Evolutionary conservation across 2,888 invertebrate genomes (phyloP).

Genomic region (Cheiracanthium punctorium): DNA sequence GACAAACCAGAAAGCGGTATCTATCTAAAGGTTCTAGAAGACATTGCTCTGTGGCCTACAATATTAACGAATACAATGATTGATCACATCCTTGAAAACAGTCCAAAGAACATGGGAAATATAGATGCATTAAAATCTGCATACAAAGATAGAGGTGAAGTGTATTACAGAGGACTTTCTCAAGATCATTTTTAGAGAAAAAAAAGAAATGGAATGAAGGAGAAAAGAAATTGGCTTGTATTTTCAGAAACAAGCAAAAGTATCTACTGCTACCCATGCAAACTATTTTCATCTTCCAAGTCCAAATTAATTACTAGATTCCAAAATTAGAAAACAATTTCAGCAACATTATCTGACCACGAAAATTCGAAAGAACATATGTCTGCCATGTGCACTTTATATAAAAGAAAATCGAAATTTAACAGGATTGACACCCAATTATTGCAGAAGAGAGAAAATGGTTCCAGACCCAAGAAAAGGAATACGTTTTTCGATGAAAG

Average conservation of each 20-base stretch:
- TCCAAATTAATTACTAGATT: slow-evolving; percentile 21
- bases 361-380: background rate
- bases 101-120: too few relatives aligned
- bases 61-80: too few relatives aligned
- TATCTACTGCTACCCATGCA: too few relatives aligned
- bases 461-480: too few relatives aligned
- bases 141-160: slow-evolving; percentile 8
- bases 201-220: slow-evolving; percentile 23
- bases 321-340: slow-evolving; percentile 9
- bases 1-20: background rate
- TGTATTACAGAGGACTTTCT: slow-evolving; percentile 31
- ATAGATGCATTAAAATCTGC: too few relatives aligned
- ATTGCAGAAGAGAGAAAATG: slow-evolving; percentile 6
- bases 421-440: slow-evolving; percentile 19
- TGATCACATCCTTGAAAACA: too few relatives aligned
- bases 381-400: background rate
- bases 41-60: too few relatives aligned
- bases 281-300: too few relatives aligned
- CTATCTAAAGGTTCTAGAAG: too few relatives aligned
- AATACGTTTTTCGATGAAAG: too few relatives aligned
- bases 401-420: background rate
- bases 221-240: too few relatives aligned
- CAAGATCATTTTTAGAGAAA: slow-evolving; percentile 30
- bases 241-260: too few relatives aligned
- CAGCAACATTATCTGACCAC: slow-evolving; percentile 8